Conservation (phyloP, 2,888 invertebrate genomes). For the Eilema depressum region DNA sequence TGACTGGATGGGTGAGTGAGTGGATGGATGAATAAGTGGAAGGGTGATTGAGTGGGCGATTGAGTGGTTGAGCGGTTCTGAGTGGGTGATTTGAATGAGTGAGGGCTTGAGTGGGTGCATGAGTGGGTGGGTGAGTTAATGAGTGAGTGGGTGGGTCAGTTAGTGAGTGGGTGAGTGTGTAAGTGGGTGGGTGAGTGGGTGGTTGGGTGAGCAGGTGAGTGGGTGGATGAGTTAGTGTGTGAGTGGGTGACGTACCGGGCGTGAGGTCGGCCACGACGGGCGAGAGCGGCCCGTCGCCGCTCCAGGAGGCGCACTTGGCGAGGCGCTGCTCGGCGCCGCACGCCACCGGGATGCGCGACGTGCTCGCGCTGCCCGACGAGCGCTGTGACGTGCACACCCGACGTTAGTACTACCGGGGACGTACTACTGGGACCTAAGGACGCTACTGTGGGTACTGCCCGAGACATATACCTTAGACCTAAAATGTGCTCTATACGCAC, state of each 20-base stretch:
- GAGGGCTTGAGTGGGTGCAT: too few relatives aligned
- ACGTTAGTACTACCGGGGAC: neutral
- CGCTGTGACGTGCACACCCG: constrained; percentile 57
- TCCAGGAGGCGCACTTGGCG: constrained; percentile 91
- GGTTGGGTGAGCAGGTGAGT: neutral
- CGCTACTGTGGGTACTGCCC: neutral
- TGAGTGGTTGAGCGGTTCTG: too few relatives aligned
- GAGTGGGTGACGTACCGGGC: constrained; percentile 75
- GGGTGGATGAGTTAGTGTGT: neutral
- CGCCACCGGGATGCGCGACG: constrained; percentile 78
- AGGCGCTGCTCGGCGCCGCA: constrained; percentile 66
- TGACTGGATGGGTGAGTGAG: neutral
- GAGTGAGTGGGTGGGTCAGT: neutral
- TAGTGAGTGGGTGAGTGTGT: neutral
- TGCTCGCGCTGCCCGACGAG: constrained; percentile 67
- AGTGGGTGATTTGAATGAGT: too few relatives aligned
- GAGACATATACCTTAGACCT: too few relatives aligned
- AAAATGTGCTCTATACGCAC: too few relatives aligned
- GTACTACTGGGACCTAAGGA: neutral
- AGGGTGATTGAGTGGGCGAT: too few relatives aligned
- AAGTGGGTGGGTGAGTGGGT: neutral
- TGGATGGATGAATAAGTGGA: too few relatives aligned
- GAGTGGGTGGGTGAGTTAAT: neutral
- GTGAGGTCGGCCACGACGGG: constrained; percentile 82
- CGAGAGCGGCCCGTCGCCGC: constrained; percentile 78